These are phyloP conservation scores for Pongo pygmaeus DNA, from an alignment of 2,113 vertebrate genomes.

Conservation along the genomic window DNA sequence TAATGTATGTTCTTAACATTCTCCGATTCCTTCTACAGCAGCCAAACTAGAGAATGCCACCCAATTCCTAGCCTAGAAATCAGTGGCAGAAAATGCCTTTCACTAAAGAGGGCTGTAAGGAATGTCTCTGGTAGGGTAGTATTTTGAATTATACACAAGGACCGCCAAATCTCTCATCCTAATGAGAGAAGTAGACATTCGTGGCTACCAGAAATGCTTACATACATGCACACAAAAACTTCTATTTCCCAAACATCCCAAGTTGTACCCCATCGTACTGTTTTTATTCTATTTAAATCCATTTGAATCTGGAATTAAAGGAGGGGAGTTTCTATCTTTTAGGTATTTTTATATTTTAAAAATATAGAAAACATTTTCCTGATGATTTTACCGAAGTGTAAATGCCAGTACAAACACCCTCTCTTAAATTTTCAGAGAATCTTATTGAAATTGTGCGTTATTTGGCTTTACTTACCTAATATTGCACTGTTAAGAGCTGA, in stretches of 20 bases:
- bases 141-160: not conserved
- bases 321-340: not conserved
- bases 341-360: not conserved
- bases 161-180: not conserved
- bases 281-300: not conserved
- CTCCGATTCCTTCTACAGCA: not conserved
- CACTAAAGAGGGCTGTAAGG: not conserved
- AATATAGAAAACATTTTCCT: not conserved
- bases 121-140: not conserved
- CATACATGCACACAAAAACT: not conserved
- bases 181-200: not conserved
- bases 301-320: not conserved
- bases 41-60: not conserved
- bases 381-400: not conserved
- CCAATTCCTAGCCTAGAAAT: not conserved
- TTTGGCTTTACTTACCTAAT: constrained; percentile 87
- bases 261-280: not conserved
- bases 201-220: not conserved
- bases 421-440: not conserved
- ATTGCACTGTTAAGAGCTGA: constrained; percentile 99
- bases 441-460: not conserved
- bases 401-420: not conserved
- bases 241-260: not conserved
- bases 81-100: not conserved
- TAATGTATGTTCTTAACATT: not conserved